Base-by-base conservation (phyloP, 1,140 invertebrate genomes). In the Archegozetes longisetosus region DNA sequence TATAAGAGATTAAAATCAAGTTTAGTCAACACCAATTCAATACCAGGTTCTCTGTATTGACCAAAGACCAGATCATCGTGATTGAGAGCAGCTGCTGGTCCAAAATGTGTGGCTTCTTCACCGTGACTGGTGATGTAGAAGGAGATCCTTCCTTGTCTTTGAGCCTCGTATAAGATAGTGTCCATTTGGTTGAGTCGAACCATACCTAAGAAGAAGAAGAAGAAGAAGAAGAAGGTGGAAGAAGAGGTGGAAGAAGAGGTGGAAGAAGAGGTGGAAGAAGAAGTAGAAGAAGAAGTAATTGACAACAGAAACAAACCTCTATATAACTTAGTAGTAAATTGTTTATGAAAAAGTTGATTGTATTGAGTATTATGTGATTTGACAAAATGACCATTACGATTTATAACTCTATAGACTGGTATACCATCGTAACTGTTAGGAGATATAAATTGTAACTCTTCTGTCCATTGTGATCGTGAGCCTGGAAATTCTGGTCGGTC, bases 41-140 rank as follows among this genome's bases (percentile, higher is more conserved):
- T 4, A 54, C n/a, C 56, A 2, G 58, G 80, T 77, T 98, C 95
- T 57, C 95, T 76, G 71, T 98, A 98, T 70, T 98, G 95, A 0
- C 85, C 88, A 73, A 86, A 98, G 13, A 98, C 80, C 14, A 92
- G 66, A 77, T 99, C 95, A 17, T 83, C 72, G 4, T 78, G 71
- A 56, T 81, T 74, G 12, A 98, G 72, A 27, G 91, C 94, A 14
- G 92, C 87, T 1, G 93, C 93, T 66, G 89, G 93, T 1, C 94
- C 95, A 66, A 98, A 80, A 65, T 86, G 84, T 23, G 85, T 83
- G 0, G 86, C 93, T 76, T 98, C 95, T 76, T 99, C 95, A 0
- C 95, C 95, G 68, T 83, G 90, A 74, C 88, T 95, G 0, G 95
- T 98, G 93, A 99, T 98, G 70, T 98, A 99, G 73, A 99, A 99